Base-by-base conservation (phyloP, 1,140 invertebrate genomes). In the Gryon sp. region DNA sequence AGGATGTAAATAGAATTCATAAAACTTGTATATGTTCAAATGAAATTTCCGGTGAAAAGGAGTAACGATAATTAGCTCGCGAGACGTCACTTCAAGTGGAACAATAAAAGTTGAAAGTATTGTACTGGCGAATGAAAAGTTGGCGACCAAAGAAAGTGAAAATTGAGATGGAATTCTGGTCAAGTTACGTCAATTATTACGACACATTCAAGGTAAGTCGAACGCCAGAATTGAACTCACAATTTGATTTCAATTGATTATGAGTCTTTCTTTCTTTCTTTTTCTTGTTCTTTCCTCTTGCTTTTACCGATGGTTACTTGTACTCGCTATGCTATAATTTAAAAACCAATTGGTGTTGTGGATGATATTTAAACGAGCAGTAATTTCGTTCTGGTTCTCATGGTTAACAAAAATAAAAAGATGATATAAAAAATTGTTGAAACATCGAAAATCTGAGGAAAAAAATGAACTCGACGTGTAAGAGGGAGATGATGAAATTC, bases 121-220 rank as follows among this genome's bases (percentile, higher is more conserved):
- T 69, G 52, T 28, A 36, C 12, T 3, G 36, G 52, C 24, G 24
- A 72, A 48, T 72, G 24, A 72, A 72, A 72, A 63, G 65, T 69
- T 69, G 30, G 48, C 24, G 55, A 53, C 38, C 53, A 32, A 59
- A 52, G 55, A 70, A 70, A 70, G 68, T 72, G 66, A 62, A 62
- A 72, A 62, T 36, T n/a, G 40, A 55, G 46, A 60, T 46, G 40
- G 53, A 59, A 70, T 70, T 53, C 45, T 62, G 36, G 7, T 15
- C 48, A 20, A 53, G 57, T 72, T 72, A 72, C 68, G 68, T 62
- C 55, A 72, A 72, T 60, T 18, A 18, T 72, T 72, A 72, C 68
- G 53, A 70, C 66, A 70, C 24, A 32, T 72, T 53, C 46, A 72
- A 72, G 68, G 55, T 53, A 30, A 72, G 16, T 55, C 38, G 30